phyloP scores from a whole-genome alignment of 2,888 invertebrate species.

The Belgica antarctica region DNA sequence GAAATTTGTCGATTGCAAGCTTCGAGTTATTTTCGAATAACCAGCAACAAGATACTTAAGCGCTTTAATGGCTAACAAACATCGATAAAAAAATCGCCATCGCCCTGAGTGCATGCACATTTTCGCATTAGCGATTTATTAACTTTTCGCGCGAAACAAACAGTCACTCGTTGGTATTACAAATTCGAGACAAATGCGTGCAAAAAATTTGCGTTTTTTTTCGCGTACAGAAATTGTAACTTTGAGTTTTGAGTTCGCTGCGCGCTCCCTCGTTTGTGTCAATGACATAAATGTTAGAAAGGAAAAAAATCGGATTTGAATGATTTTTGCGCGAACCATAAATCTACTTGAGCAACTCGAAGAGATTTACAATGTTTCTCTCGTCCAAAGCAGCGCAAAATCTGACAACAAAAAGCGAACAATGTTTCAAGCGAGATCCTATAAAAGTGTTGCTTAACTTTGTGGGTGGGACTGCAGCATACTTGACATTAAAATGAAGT shows the following conservation, averaged over 20 bases:
- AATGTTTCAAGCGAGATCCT: not conserved
- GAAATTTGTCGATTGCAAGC: too few species aligned
- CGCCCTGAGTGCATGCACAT: too few species aligned
- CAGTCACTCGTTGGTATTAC: not conserved
- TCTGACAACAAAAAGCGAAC: too few species aligned
- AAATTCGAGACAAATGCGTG: not conserved
- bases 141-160: not conserved
- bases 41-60: too few species aligned
- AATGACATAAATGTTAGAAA: conserved; percentile 30
- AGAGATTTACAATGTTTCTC: not conserved
- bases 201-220: too few species aligned
- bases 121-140: too few species aligned
- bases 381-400: too few species aligned
- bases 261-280: conserved; percentile 10
- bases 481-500: conserved; percentile 11
- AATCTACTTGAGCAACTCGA: not conserved
- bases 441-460: not conserved
- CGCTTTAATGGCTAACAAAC: too few species aligned
- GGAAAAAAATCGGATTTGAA: not conserved
- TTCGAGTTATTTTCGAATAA: too few species aligned
- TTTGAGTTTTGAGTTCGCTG: not conserved
- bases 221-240: too few species aligned
- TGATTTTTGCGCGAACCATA: conserved; percentile 12
- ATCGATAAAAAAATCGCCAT: too few species aligned
- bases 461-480: not conserved